Evolutionary conservation across 2,888 invertebrate species (phyloP).

Genomic region (Hemaris fuciformis): DNA sequence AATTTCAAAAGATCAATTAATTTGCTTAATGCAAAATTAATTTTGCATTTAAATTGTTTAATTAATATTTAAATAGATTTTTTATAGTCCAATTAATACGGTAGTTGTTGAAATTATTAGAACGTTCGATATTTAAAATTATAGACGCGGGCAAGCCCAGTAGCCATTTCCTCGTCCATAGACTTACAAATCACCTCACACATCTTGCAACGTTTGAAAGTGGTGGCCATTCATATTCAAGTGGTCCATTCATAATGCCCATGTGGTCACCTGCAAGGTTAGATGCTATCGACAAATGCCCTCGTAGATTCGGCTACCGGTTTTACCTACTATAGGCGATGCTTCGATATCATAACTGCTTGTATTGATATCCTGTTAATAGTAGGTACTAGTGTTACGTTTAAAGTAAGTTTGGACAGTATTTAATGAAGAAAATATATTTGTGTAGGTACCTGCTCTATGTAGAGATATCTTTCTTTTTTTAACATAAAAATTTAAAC

Average conservation of each 20-base stretch:
- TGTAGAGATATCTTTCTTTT: too few species aligned
- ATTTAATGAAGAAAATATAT: too few species aligned
- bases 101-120: background rate
- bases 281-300: conserved; percentile 47
- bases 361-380: conserved; percentile 17
- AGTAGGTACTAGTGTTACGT: background rate
- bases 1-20: background rate
- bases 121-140: background rate
- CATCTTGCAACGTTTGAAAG: conserved; percentile 41
- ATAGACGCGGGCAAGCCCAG: background rate
- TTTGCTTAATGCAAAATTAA: background rate
- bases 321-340: conserved; percentile 59
- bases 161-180: background rate
- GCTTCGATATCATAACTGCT: conserved; percentile 57
- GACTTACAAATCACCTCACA: conserved; percentile 29
- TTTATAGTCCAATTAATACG: background rate
- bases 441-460: too few species aligned
- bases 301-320: conserved; percentile 63
- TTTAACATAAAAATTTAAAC: too few species aligned
- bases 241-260: conserved; percentile 58
- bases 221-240: conserved; percentile 52
- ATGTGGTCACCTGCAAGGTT: conserved; percentile 54
- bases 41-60: background rate
- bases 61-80: background rate
- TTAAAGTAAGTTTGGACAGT: background rate